phyloP scores from a whole-genome alignment of 2,113 vertebrate species.

The Perca schrenkii region DNA sequence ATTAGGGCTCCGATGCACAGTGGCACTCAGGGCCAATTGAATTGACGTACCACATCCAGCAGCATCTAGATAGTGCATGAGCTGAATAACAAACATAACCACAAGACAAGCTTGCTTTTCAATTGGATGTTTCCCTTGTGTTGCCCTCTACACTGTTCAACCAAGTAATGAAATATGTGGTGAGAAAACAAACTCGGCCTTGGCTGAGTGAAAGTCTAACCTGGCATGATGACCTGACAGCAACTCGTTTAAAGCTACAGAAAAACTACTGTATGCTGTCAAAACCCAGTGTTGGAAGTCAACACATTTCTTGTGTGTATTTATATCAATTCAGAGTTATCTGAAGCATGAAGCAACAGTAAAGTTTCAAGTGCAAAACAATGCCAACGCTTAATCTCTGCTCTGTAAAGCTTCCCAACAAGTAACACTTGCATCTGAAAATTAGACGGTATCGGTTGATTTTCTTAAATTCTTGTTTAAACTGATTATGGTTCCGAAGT shows the following conservation, averaged over 20 bases:
- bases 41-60: constrained; percentile 83
- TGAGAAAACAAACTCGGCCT: constrained; percentile 43
- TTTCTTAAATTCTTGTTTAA: background rate
- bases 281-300: constrained; percentile 1
- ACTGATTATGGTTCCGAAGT: background rate
- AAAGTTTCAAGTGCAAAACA: constrained; percentile 15
- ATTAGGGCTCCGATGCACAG: constrained; percentile 76
- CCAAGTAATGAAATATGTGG: constrained; percentile 61
- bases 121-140: constrained; percentile 73
- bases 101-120: constrained; percentile 77
- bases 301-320: constrained; percentile 1
- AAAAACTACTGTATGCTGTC: constrained; percentile 15
- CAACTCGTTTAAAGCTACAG: constrained; percentile 36
- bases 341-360: background rate
- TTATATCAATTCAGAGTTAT: background rate
- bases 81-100: constrained; percentile 83
- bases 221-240: constrained; percentile 52
- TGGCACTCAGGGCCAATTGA: constrained; percentile 81
- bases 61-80: constrained; percentile 80
- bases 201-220: constrained; percentile 46
- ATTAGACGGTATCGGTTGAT: background rate
- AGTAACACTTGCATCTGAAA: constrained; percentile 11
- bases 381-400: background rate
- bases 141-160: constrained; percentile 59
- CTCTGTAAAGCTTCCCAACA: background rate